Evolutionary conservation across 64 coral and sea anemone species (phyloP), one percentile per base, ranked within the genome.

Genomic region (Astreopora myriophthalma): DNA sequence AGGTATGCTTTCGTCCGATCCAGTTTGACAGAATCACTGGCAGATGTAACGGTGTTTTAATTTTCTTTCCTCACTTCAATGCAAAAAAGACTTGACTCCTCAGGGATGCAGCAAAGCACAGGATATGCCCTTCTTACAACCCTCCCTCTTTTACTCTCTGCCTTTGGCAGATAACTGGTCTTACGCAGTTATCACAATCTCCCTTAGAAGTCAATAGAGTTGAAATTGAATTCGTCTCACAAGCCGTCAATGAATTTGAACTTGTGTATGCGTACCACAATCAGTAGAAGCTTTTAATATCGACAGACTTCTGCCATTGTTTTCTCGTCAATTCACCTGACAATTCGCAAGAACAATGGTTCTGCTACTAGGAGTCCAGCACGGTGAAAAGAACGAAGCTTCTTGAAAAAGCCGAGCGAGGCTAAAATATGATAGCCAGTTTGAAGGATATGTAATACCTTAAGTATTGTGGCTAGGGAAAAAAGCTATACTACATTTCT

Each of bases 251-350:
- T 64, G 24, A 58, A 58, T 58, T 58, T 58, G 52, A 58, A 22
- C 19, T 17, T 29, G 44, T 79, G 27, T 32, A 60, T 34, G 17
- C 28, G 9, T n/a, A 34, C 30, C 58, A 25, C 32, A 83, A 19
- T 22, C 11, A 80, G n/a, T 34, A 61, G 28, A 64, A 38, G 30
- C 79, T 39, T 83, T 83, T 33, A 63, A 83, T 83, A 63, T 64
- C 37, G 79, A 34, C 33, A 37, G 23, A 38, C 58, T 38, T 37
- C 52, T 6, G 20, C n/a, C 26, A 63, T 33, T 65, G 52, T 63
- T 38, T 83, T 22, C 20, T 65, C 19, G 16, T 83, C 34, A 34
- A 24, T 33, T 63, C 32, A n/a, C 1, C 1, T 83, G 79, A 64
- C 52, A 83, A 35, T 65, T 83, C 35, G 5, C 52, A 64, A 19